Base-by-base conservation (phyloP, 2,888 invertebrate genomes). In the Branchipolynoe longqiensis region DNA sequence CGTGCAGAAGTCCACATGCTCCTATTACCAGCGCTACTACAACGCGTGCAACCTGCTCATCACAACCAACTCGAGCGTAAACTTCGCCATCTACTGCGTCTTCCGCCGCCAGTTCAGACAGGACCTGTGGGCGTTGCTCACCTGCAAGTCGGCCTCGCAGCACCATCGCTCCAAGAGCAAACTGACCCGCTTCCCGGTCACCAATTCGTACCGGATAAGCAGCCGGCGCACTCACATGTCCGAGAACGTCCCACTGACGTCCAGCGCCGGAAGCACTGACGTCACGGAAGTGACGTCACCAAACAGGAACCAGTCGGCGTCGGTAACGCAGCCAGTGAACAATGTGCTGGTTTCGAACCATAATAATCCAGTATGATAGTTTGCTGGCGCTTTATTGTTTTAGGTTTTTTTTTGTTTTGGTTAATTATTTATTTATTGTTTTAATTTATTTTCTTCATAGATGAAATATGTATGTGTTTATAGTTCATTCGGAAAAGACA, bases 31-130 rank as follows among this genome's bases (percentile, higher is more conserved):
- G 25, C 40, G 81, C 58, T 88, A 82, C 84, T 89, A 74, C 84
- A 88, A 89, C 84, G 38, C 88, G n/a, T 83, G 86, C 74, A 89
- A 89, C 83, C 85, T 89, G 36, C 85, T 89, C 41, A 86, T 88
- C 62, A 86, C 85, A 22, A 85, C 74, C 69, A 89, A 89, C 88
- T 88, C 88, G 25, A 85, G 88, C 18, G 64, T 88, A 40, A 89
- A 89, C 85, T 89, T 89, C 64, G 54, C 88, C 87, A 88, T 89
- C 64, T 89, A 89, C 84, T 89, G 89, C 54, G 85, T 88, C 22
- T 89, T 89, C 81, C 74, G 89, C 56, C 58, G 88, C 8, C 89
- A 89, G 86, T 89, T 89, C 83, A 87, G 86, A 74, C 88, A 88
- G 85, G 87, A 89, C 74, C 85, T 89, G 54, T 56, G 73, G 14